These are phyloP conservation scores for Empidonax alnorum DNA, from an alignment of 2,113 vertebrate genomes.

Conservation along the genomic window DNA sequence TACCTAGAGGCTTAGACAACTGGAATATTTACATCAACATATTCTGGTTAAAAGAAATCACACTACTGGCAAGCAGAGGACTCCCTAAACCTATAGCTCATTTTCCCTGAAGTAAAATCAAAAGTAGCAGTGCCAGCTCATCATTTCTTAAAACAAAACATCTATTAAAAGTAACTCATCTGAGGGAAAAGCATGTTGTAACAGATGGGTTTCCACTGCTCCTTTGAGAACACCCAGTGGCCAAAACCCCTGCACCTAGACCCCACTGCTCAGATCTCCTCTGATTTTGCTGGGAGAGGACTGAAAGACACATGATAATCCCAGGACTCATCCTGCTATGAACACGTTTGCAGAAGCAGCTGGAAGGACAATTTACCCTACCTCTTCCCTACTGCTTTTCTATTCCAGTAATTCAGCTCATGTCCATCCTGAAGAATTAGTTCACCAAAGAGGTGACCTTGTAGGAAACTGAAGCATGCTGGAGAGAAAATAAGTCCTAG, in stretches of 20 bases:
- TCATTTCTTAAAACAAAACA: background rate
- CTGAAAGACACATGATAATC: fast-evolving
- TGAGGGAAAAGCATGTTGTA: constrained; percentile 7
- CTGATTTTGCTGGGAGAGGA: background rate
- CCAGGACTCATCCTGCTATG: background rate
- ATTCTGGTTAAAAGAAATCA: constrained; percentile 6
- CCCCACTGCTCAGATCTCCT: background rate
- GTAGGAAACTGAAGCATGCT: background rate
- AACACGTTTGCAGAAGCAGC: background rate
- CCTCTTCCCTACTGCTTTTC: background rate
- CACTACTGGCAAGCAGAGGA: constrained; percentile 15
- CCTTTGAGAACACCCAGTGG: background rate
- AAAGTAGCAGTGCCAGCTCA: background rate
- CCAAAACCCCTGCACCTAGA: background rate
- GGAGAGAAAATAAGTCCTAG: background rate
- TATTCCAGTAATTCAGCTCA: background rate
- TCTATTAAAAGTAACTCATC: constrained; percentile 38
- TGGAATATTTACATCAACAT: background rate
- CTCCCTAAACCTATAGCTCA: background rate
- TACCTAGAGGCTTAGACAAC: constrained; percentile 34
- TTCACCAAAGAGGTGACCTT: background rate
- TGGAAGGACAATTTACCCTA: background rate
- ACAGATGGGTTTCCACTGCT: background rate
- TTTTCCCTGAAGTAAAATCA: constrained; percentile 35
- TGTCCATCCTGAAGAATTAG: background rate